Evolutionary conservation across 2,888 invertebrate species (phyloP).

Genomic region (Hofmannophila pseudospretella): DNA sequence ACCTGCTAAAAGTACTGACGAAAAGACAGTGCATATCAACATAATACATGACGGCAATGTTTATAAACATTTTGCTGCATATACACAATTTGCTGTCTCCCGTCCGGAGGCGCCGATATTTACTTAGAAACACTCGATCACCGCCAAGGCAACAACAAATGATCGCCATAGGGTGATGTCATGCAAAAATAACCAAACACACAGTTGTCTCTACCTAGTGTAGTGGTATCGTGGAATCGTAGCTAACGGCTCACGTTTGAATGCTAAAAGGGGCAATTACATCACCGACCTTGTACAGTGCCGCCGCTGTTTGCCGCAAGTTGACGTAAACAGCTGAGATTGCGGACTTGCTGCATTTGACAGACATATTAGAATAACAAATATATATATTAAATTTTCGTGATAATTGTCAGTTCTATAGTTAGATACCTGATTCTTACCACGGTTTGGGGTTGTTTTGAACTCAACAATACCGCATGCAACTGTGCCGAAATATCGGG

Average conservation of each 20-base stretch:
- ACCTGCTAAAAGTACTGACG: no score
- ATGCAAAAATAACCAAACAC: slow-evolving; percentile 51
- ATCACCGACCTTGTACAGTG: slow-evolving; percentile 75
- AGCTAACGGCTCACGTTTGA: slow-evolving; percentile 45
- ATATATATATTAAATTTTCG: no score
- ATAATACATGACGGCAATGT: no score
- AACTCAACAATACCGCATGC: no score
- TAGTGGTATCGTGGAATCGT: slow-evolving; percentile 16
- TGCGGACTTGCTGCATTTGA: slow-evolving; percentile 15
- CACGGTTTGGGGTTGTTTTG: no score
- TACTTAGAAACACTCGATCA: background rate
- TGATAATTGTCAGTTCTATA: no score
- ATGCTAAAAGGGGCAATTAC: slow-evolving; percentile 71
- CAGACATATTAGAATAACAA: background rate
- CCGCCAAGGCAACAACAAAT: slow-evolving; percentile 19
- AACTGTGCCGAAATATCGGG: no score
- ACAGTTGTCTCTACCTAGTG: slow-evolving; percentile 23
- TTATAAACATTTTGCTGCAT: background rate
- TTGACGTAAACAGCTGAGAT: slow-evolving; percentile 54
- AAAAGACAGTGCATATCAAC: no score
- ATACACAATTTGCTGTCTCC: background rate
- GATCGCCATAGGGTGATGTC: slow-evolving; percentile 49
- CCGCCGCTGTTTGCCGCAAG: slow-evolving; percentile 41
- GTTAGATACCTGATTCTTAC: no score
- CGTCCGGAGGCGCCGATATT: background rate